Evolutionary conservation across 2,888 invertebrate genomes (phyloP).

Genomic region (Limnephilus rhombicus): DNA sequence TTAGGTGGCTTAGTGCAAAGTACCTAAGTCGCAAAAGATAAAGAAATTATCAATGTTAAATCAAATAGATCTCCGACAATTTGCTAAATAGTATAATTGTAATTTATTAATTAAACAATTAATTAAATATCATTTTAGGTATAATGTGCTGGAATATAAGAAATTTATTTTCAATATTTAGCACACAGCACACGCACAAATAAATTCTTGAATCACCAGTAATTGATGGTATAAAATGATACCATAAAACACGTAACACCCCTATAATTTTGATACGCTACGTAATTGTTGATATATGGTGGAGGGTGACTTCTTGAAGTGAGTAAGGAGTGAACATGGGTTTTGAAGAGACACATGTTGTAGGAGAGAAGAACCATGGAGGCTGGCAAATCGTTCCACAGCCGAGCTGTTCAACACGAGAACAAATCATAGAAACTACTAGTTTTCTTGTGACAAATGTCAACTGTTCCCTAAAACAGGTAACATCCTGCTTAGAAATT

Average conservation of each 20-base stretch:
- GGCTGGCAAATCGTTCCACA: too few relatives aligned
- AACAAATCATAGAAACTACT: too few relatives aligned
- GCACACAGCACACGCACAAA: neutral
- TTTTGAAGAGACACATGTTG: too few relatives aligned
- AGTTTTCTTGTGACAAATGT: too few relatives aligned
- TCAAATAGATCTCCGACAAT: neutral
- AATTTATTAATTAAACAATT: neutral
- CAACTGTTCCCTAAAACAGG: too few relatives aligned
- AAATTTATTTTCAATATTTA: neutral
- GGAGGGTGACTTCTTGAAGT: too few relatives aligned
- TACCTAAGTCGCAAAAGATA: neutral
- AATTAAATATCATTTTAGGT: neutral
- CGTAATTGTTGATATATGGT: neutral
- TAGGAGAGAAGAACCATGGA: too few relatives aligned
- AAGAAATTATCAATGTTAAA: neutral
- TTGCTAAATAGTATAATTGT: neutral
- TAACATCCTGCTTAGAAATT: too few relatives aligned
- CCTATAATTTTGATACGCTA: neutral
- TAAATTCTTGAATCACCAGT: neutral
- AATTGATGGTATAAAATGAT: neutral
- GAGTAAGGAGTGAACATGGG: too few relatives aligned
- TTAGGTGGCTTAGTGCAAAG: neutral
- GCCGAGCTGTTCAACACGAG: too few relatives aligned
- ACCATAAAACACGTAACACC: neutral
- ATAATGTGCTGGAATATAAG: neutral